Percentiles rank a stretch among this genome's conserved stretches.
phyloP scores from a whole-genome alignment of 2,113 vertebrate species.

The Pelecanoides urinatrix region DNA sequence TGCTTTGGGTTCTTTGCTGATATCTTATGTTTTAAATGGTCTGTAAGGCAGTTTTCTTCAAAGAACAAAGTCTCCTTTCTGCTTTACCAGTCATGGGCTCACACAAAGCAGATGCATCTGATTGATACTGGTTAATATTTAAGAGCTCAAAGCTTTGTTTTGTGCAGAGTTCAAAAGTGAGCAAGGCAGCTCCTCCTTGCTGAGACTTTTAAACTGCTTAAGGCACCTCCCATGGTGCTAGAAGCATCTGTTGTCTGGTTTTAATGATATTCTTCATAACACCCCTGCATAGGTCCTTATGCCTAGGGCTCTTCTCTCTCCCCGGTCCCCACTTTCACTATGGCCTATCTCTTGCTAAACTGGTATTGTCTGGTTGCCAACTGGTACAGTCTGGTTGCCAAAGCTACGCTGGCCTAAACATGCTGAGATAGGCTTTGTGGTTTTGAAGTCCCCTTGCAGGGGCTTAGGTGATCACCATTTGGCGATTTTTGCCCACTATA shows the following conservation, averaged over 20 bases:
- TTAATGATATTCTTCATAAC: not conserved
- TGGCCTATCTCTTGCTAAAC: not conserved
- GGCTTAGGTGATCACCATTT: not conserved
- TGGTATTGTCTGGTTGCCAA: not conserved
- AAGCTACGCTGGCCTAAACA: not conserved
- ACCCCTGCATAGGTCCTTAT: not conserved
- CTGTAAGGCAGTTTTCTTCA: not conserved
- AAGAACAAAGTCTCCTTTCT: not conserved
- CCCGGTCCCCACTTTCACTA: not conserved
- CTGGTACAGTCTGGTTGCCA: not conserved
- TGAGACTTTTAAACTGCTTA: not conserved
- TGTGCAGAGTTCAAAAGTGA: not conserved
- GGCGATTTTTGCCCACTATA: not conserved
- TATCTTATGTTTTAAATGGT: not conserved
- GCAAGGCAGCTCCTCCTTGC: not conserved
- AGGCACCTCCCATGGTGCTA: not conserved
- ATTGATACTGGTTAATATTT: not conserved
- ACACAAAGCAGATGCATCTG: not conserved
- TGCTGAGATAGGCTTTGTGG: not conserved
- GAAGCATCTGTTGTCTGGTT: conserved; percentile 17
- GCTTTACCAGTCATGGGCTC: not conserved
- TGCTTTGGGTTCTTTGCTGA: conserved; percentile 25
- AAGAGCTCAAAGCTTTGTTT: not conserved
- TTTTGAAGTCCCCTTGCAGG: not conserved
- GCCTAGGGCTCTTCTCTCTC: not conserved